Evolutionary conservation across 2,888 invertebrate genomes (phyloP).

Genomic region (Phymatocera aterrima): DNA sequence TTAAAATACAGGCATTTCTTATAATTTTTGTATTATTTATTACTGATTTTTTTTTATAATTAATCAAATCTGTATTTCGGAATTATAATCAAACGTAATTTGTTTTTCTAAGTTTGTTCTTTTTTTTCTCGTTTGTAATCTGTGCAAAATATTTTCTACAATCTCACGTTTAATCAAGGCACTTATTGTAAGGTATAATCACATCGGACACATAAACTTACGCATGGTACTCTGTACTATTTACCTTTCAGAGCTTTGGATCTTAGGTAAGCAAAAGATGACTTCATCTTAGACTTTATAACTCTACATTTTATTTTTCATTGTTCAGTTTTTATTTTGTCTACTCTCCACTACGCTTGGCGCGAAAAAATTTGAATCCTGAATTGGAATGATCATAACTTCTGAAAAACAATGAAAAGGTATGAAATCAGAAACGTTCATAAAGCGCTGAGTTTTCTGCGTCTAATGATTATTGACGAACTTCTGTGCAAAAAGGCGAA

Average conservation of each 20-base stretch:
- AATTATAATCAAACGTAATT: conserved; percentile 42
- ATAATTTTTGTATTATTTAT: neutral
- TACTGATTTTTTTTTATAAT: neutral
- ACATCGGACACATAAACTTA: conserved; percentile 3
- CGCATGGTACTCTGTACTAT: neutral
- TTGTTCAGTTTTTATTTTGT: too few species aligned
- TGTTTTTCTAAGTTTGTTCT: conserved; percentile 31
- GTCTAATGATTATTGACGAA: too few species aligned
- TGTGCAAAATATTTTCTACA: neutral
- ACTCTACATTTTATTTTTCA: conserved; percentile 2
- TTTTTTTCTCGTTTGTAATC: neutral
- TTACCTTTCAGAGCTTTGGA: neutral
- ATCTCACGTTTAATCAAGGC: neutral
- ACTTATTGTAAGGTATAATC: neutral
- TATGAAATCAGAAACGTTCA: too few species aligned
- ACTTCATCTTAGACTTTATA: conserved; percentile 4
- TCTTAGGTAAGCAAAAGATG: too few species aligned
- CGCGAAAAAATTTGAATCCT: too few species aligned
- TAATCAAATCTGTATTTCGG: conserved; percentile 48
- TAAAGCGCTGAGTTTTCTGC: too few species aligned
- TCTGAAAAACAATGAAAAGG: too few species aligned
- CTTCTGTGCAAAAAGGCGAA: too few species aligned
- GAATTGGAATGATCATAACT: too few species aligned
- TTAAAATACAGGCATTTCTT: conserved; percentile 45
- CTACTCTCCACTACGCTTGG: too few species aligned